Percentiles rank a stretch among this genome's conserved stretches.
Evolutionary conservation across 2,888 invertebrate species (phyloP).

Genomic region (Thyatira batis): DNA sequence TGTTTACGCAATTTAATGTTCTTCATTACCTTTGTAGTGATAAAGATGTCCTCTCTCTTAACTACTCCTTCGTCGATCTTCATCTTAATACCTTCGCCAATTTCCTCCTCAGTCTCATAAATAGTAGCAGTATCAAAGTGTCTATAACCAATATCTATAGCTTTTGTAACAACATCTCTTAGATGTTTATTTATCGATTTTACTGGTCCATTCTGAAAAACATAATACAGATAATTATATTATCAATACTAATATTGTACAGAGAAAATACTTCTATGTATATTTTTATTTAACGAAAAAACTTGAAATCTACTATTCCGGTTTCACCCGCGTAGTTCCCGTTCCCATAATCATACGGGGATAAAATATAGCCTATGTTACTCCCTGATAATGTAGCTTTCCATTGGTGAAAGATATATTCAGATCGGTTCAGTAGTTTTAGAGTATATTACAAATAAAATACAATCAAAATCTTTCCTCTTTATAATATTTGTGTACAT

Average conservation of each 20-base stretch:
- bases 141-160: constrained; percentile 76
- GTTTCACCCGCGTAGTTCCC: too few species aligned
- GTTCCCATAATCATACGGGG: too few species aligned
- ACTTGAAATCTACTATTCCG: too few species aligned
- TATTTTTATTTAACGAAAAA: background rate
- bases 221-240: too few species aligned
- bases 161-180: constrained; percentile 57
- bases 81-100: constrained; percentile 68
- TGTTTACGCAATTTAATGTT: too few species aligned
- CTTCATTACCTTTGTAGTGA: constrained; percentile 81
- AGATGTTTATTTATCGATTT: constrained; percentile 45
- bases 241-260: background rate
- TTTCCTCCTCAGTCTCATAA: constrained; percentile 74
- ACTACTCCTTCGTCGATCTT: constrained; percentile 68
- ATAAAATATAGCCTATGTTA: too few species aligned
- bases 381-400: too few species aligned
- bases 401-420: too few species aligned
- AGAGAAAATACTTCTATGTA: background rate
- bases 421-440: too few species aligned
- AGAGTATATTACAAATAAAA: too few species aligned
- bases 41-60: constrained; percentile 74
- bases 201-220: constrained; percentile 39
- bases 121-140: constrained; percentile 79
- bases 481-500: too few species aligned
- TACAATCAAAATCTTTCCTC: too few species aligned